Percentiles rank a stretch among this genome's conserved stretches.
These are phyloP conservation scores for Lepus timidus DNA, from an alignment of 2,113 vertebrate species.

Conservation along the genomic window DNA sequence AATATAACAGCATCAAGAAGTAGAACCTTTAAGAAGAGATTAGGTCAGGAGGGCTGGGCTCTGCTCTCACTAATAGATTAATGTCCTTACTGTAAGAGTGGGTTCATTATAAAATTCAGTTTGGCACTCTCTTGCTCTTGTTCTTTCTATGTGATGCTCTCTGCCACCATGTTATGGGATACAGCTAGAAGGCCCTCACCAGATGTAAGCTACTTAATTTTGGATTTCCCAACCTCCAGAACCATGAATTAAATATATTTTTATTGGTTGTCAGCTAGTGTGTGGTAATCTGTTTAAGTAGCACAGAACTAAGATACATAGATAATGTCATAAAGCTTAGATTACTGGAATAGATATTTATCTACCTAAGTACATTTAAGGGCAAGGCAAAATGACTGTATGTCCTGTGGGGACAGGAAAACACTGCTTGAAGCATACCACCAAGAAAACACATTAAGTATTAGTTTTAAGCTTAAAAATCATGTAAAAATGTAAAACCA, in stretches of 20 bases:
- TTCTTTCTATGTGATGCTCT: background rate
- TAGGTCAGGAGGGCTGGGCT: background rate
- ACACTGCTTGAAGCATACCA: background rate
- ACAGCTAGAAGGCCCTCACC: background rate
- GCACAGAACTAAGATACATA: background rate
- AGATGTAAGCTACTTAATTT: background rate
- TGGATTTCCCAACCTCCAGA: background rate
- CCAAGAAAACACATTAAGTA: background rate
- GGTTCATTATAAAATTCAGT: background rate
- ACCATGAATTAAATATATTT: background rate
- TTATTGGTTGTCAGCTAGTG: background rate
- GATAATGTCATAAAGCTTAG: background rate
- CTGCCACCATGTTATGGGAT: background rate
- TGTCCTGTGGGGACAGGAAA: background rate
- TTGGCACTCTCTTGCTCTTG: background rate
- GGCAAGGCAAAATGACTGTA: conserved; percentile 16
- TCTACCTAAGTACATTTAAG: background rate
- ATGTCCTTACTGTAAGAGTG: background rate
- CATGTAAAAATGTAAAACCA: conserved; percentile 9
- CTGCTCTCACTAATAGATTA: background rate
- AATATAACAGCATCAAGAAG: background rate
- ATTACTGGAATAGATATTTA: background rate
- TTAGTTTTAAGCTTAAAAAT: conserved; percentile 45
- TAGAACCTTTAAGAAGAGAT: background rate
- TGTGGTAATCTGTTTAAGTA: background rate